Conservation (phyloP, 2,797 vertebrate genomes). For the Enteromius anoplus region DNA sequence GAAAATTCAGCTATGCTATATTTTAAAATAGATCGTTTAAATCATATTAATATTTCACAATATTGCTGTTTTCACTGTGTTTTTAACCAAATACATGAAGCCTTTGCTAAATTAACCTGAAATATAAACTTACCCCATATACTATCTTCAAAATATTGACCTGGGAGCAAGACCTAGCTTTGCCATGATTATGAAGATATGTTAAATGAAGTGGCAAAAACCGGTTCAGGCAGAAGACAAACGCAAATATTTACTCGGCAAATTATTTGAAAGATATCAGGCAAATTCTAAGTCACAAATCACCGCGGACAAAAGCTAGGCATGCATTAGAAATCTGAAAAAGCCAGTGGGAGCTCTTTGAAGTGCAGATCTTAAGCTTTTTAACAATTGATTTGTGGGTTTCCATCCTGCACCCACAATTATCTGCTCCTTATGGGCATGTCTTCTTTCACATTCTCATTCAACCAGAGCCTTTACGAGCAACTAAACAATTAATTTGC, state of each 20-base stretch:
- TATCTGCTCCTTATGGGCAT: background rate
- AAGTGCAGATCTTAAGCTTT: background rate
- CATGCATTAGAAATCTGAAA: background rate
- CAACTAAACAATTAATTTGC: background rate
- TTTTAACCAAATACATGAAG: background rate
- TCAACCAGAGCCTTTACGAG: constrained; percentile 2
- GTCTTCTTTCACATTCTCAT: background rate
- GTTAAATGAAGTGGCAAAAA: constrained; percentile 6
- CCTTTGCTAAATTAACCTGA: background rate
- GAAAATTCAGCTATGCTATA: background rate
- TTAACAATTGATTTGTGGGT: background rate
- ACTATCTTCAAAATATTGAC: too few relatives aligned
- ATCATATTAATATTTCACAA: background rate
- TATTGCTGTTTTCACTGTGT: background rate
- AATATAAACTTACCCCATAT: background rate
- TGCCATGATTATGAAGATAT: background rate
- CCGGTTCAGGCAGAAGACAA: background rate
- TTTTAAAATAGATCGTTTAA: background rate
- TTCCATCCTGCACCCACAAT: background rate
- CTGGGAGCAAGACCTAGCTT: background rate
- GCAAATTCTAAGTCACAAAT: background rate
- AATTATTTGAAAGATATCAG: background rate
- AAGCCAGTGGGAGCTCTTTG: background rate
- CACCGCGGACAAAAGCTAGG: background rate
- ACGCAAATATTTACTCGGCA: constrained; percentile 11